phyloP scores from a whole-genome alignment of 2,113 vertebrate genomes.

The Colinus virginianus region DNA sequence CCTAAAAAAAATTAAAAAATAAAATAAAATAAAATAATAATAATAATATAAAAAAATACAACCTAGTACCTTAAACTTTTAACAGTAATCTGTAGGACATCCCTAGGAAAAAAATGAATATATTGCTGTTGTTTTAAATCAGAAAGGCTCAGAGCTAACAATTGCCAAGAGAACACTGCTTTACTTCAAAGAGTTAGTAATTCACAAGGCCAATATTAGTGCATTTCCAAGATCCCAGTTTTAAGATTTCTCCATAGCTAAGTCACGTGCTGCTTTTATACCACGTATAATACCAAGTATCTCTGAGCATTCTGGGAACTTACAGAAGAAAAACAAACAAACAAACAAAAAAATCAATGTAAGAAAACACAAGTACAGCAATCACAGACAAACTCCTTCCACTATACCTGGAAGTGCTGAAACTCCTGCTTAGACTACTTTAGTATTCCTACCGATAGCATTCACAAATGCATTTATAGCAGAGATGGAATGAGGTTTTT shows the following conservation, averaged over 20 bases:
- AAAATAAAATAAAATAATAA: not conserved
- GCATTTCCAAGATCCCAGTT: not conserved
- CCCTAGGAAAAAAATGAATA: not conserved
- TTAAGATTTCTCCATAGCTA: not conserved
- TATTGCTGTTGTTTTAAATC: not conserved
- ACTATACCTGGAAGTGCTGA: not conserved
- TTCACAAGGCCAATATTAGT: not conserved
- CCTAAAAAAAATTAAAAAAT: not conserved
- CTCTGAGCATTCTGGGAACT: not conserved
- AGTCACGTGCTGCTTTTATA: not conserved
- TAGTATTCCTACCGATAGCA: not conserved
- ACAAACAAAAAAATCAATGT: too few species aligned
- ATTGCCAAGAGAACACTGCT: not conserved
- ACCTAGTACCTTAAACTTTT: not conserved
- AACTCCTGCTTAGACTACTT: not conserved
- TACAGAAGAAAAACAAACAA: not conserved
- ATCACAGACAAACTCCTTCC: not conserved
- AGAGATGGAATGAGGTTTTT: not conserved
- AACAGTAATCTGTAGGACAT: not conserved
- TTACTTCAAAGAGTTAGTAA: not conserved
- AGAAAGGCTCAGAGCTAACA: not conserved
- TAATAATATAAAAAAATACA: not conserved
- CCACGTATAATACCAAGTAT: not conserved
- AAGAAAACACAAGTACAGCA: not conserved
- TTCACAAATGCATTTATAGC: not conserved